phyloP scores from a whole-genome alignment of 92 coral and sea anemone genomes.

The Phymanthus crucifer region DNA sequence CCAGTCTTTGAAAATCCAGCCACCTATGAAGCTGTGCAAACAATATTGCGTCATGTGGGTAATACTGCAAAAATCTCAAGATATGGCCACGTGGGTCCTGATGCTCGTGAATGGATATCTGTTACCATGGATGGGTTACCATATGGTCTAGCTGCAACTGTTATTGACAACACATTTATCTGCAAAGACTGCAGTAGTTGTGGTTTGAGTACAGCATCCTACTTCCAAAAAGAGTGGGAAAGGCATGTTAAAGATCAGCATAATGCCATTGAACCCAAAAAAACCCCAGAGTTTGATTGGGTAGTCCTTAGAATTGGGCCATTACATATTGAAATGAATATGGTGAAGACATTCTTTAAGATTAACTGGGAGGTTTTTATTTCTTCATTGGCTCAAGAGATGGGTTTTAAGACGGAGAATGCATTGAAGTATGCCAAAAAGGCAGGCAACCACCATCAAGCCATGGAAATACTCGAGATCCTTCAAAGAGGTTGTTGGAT shows the following conservation, averaged over 20 bases:
- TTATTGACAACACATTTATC: conserved; percentile 17
- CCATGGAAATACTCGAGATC: conserved; percentile 30
- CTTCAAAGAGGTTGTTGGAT: conserved; percentile 35
- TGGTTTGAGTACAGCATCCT: not conserved
- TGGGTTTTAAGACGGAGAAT: conserved; percentile 28
- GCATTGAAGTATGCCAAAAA: conserved; percentile 39
- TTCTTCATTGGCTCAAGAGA: conserved; percentile 34
- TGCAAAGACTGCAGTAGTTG: not conserved
- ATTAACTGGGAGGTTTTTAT: conserved; percentile 31
- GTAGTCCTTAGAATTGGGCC: conserved; percentile 35
- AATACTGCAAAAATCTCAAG: conserved; percentile 6
- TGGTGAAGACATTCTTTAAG: conserved; percentile 15
- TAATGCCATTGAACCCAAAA: not conserved
- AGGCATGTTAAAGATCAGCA: conserved; percentile 3
- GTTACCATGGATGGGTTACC: conserved; percentile 27
- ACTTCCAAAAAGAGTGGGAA: conserved; percentile 23
- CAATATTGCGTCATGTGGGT: conserved; percentile 23
- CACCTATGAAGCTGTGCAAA: conserved; percentile 8
- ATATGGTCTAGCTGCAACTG: not conserved
- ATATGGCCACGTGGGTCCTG: conserved; percentile 16
- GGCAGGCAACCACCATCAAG: conserved; percentile 27
- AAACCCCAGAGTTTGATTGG: conserved; percentile 29
- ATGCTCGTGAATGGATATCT: conserved; percentile 21
- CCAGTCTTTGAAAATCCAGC: conserved; percentile 35
- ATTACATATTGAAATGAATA: conserved; percentile 36